Percentiles rank a stretch among this genome's conserved stretches.
phyloP scores from a whole-genome alignment of 2,888 invertebrate species.

The Lasius fuliginosus region DNA sequence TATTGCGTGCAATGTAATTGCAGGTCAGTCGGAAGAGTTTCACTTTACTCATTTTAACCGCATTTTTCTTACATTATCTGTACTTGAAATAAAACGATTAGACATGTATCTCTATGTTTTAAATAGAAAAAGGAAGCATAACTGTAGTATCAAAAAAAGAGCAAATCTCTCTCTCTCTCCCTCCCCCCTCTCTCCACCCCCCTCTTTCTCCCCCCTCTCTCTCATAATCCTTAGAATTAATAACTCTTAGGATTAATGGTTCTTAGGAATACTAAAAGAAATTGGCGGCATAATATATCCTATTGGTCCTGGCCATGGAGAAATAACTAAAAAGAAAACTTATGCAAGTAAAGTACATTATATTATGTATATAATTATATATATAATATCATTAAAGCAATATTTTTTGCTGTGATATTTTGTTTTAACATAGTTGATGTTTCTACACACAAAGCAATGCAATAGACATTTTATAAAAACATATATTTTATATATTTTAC shows the following conservation, averaged over 20 bases:
- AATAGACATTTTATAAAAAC: neutral
- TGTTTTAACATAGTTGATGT: neutral
- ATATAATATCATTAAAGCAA: neutral
- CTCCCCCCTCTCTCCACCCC: no score
- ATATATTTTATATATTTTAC: neutral
- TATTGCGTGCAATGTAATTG: slow-evolving; percentile 13
- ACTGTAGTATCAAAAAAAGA: neutral
- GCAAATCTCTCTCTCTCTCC: neutral
- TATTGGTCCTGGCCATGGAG: neutral
- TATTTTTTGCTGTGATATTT: neutral
- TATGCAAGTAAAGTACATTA: neutral
- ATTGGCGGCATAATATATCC: neutral
- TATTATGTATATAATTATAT: neutral
- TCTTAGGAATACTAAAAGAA: neutral
- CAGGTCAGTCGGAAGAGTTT: slow-evolving; percentile 25
- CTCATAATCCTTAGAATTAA: neutral
- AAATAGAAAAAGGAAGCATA: neutral
- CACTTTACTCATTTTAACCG: slow-evolving; percentile 15
- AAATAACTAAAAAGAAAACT: neutral
- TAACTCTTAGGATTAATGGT: neutral
- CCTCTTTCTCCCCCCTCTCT: neutral
- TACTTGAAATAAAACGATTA: neutral
- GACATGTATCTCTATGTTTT: neutral
- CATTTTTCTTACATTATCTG: slow-evolving; percentile 3
- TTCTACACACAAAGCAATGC: neutral